Evolutionary conservation across 1,140 invertebrate species (phyloP), one percentile per base, ranked within the genome.

Genomic region (Pseudoatta argentina): DNA sequence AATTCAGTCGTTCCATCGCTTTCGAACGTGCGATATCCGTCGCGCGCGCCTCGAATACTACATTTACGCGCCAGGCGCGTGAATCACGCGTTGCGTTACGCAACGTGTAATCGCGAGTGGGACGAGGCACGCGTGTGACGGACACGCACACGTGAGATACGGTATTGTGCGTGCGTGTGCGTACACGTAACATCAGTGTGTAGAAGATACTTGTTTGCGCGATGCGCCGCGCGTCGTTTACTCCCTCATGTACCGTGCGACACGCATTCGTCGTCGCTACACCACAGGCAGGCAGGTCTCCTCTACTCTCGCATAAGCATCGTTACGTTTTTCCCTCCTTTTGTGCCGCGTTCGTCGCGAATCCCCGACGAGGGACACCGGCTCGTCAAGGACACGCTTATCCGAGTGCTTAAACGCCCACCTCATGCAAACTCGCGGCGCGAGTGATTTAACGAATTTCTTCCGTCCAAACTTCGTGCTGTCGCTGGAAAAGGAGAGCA

Each of bases 1-100:
- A 18, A 59, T 61, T 18, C n/a, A 2, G 21, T 1, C 75, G 21
- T 5, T 48, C 21, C 6, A 6, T 34, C 51, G 18, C 21, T 39
- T 44, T 18, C 30, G 27, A 39, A 39, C 12, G 30, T n/a, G 16
- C 34, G 18, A 64, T 64, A 59, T 27, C 34, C 21, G 24, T 51
- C n/a, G 21, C 51, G 51, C 87, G 76, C 51, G 66, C 5, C 51
- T 57, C 21, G 48, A 14, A 24, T 21, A 18, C 3, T 44, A 8
- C 51, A 27, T 57, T 66, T 61, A 51, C 66, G 57, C 48, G 53
- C n/a, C 71, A 69, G 44, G 63, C 53, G 63, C 76, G 88, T 86
- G 88, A 89, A 88, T 91, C 88, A 88, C 67, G 76, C 63, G 48
- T 69, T 61, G 75, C 55, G 61, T 89, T 89, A 85, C 89, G 82